Evolutionary conservation across 2,797 vertebrate genomes (phyloP).

Genomic region (Poeciliopsis paucimaculata): DNA sequence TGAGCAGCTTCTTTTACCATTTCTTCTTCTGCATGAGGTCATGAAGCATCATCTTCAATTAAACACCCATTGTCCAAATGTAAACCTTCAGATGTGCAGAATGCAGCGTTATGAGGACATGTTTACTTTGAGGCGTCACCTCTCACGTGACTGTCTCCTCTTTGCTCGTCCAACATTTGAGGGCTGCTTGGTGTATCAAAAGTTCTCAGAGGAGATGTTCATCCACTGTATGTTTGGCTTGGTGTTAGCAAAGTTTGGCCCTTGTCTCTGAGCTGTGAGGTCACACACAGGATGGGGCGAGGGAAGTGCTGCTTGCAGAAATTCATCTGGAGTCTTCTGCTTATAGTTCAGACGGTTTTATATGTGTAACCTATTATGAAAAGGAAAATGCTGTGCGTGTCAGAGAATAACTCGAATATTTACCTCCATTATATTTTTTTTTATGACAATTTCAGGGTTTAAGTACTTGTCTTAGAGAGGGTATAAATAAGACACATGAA

Average conservation of each 20-base stretch:
- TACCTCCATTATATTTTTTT: conserved; percentile 16
- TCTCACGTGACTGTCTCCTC: conserved; percentile 24
- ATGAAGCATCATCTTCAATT: conserved; percentile 22
- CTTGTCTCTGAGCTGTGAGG: background rate
- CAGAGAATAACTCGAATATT: conserved; percentile 50
- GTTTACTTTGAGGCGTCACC: conserved; percentile 29
- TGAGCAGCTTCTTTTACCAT: conserved; percentile 18
- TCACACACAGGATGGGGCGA: conserved; percentile 22
- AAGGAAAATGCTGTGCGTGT: background rate
- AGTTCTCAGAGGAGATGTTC: conserved; percentile 22
- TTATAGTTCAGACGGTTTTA: conserved; percentile 13
- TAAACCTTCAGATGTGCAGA: conserved; percentile 19
- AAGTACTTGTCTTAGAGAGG: background rate
- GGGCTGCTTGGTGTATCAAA: conserved; percentile 4
- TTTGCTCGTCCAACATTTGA: conserved; percentile 40
- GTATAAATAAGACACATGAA: background rate
- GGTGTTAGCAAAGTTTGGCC: conserved; percentile 4
- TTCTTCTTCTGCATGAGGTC: conserved; percentile 22
- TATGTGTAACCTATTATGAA: background rate
- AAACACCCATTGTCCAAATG: conserved; percentile 31
- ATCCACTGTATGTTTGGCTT: conserved; percentile 2
- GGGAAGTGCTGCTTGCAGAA: conserved; percentile 1
- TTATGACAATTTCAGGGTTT: background rate
- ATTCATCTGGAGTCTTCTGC: conserved; percentile 41
- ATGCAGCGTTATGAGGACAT: conserved; percentile 6